phyloP scores from a whole-genome alignment of 2,888 invertebrate species.

The Dicranocentrus wangi region DNA sequence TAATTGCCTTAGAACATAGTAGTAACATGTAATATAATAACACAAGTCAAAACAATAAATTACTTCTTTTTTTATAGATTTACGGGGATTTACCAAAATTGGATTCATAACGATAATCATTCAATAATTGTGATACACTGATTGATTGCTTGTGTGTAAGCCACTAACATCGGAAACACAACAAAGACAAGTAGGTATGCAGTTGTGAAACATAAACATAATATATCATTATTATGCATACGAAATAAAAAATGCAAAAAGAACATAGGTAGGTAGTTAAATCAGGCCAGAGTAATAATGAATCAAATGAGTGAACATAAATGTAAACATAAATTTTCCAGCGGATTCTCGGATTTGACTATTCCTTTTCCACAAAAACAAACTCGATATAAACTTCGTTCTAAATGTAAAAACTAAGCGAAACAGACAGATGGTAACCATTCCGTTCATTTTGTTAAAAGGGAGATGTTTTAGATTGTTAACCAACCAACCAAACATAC shows the following conservation, averaged over 20 bases:
- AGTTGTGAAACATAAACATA: too few species aligned
- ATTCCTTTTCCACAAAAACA: slow-evolving; percentile 9
- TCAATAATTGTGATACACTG: neutral
- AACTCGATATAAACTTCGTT: neutral
- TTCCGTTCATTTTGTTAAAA: slow-evolving; percentile 21
- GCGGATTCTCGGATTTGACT: neutral
- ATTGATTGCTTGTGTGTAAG: neutral
- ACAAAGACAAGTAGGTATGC: too few species aligned
- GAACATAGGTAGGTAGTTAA: neutral
- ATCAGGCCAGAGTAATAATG: neutral
- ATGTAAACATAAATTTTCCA: neutral
- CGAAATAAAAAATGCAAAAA: slow-evolving; percentile 25
- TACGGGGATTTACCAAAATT: slow-evolving; percentile 1
- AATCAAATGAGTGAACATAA: slow-evolving; percentile 14
- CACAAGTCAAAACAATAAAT: slow-evolving; percentile 26
- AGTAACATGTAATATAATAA: slow-evolving; percentile 21
- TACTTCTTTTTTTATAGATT: too few species aligned
- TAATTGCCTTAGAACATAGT: slow-evolving; percentile 4
- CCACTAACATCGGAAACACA: too few species aligned
- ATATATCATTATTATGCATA: too few species aligned
- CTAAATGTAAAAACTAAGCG: slow-evolving; percentile 14
- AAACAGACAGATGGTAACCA: slow-evolving; percentile 34
- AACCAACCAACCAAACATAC: neutral
- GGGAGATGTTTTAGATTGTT: neutral
- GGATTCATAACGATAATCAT: slow-evolving; percentile 31